phyloP scores from a whole-genome alignment of 2,797 vertebrate species.

The Rhincodon typus region DNA sequence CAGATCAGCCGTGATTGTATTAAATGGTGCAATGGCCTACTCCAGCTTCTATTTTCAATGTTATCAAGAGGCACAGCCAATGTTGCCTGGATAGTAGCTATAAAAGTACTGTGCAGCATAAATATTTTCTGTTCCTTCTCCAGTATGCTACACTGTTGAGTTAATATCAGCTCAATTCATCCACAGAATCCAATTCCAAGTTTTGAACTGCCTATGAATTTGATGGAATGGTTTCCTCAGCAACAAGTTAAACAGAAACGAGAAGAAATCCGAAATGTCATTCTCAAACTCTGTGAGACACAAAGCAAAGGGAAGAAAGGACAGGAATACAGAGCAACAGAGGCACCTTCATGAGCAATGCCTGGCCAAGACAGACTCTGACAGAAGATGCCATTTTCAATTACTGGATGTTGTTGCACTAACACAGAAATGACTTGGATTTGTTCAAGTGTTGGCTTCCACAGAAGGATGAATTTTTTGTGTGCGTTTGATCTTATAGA shows the following conservation, averaged over 20 bases:
- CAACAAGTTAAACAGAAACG: constrained; percentile 95
- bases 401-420: constrained; percentile 20
- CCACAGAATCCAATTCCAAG: constrained; percentile 79
- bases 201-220: constrained; percentile 85
- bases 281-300: constrained; percentile 73
- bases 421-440: constrained; percentile 18
- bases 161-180: not conserved
- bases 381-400: constrained; percentile 52
- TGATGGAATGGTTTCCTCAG: constrained; percentile 87
- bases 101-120: not conserved
- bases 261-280: constrained; percentile 83
- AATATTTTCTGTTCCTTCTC: constrained; percentile 20
- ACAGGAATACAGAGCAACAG: constrained; percentile 60
- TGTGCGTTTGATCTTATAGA: not conserved
- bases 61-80: not conserved
- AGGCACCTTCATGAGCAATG: constrained; percentile 56
- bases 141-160: not conserved
- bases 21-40: too few species aligned
- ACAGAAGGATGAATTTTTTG: not conserved
- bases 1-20: too few species aligned
- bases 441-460: constrained; percentile 25
- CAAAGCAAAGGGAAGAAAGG: constrained; percentile 69
- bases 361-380: constrained; percentile 54
- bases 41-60: too few species aligned
- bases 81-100: not conserved